A percentile compares a stretch with the other conserved stretches of the same genome.
phyloP scores from a whole-genome alignment of 2,888 invertebrate genomes.

The Lumbricus terrestris region DNA sequence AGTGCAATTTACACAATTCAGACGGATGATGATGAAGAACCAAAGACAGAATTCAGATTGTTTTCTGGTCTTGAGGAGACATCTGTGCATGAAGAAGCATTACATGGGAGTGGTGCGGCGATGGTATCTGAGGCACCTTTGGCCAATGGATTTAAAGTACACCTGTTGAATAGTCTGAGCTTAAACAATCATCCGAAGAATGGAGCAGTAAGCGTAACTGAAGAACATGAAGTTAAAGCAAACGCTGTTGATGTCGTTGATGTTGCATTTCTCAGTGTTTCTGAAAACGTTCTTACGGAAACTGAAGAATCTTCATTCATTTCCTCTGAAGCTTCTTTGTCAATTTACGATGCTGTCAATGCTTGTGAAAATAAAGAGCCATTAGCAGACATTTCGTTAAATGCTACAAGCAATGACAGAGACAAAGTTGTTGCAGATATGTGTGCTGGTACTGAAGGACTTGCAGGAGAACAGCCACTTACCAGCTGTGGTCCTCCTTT shows the following conservation, averaged over 20 bases:
- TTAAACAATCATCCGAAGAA: not conserved
- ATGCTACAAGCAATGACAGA: not conserved
- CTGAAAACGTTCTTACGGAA: not conserved
- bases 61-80: not conserved
- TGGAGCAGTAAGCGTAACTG: not conserved
- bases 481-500: not conserved
- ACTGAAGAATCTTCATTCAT: not conserved
- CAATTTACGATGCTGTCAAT: not conserved
- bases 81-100: not conserved
- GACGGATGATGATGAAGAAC: not conserved
- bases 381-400: not conserved
- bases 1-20: conserved; percentile 8
- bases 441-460: not conserved
- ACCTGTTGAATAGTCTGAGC: not conserved
- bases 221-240: not conserved
- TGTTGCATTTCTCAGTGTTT: not conserved
- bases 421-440: not conserved
- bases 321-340: not conserved
- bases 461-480: not conserved
- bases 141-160: not conserved
- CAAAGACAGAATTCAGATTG: not conserved
- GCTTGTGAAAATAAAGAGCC: not conserved
- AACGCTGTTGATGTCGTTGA: not conserved
- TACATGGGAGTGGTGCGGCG: not conserved
- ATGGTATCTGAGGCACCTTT: not conserved